phyloP scores from a whole-genome alignment of 2,888 invertebrate species.

The Pseudococcus viburni region DNA sequence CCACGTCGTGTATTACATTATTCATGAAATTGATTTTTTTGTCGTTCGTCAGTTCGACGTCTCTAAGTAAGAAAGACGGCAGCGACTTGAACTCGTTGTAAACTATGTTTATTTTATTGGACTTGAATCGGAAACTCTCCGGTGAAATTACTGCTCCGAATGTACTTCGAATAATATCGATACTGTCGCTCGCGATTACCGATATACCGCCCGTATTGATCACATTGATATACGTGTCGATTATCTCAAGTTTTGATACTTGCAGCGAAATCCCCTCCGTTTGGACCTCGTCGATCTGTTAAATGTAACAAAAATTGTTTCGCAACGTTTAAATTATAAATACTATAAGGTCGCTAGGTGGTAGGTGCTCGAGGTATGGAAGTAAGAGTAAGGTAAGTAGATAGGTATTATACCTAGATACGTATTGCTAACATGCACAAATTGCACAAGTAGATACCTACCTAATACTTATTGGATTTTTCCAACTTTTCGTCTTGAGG shows the following conservation, averaged over 20 bases:
- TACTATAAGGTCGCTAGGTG: too few species aligned
- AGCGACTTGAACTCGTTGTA: slow-evolving; percentile 64
- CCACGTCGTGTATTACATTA: slow-evolving; percentile 64
- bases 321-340: not conserved
- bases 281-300: slow-evolving; percentile 59
- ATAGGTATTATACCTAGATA: too few species aligned
- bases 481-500: too few species aligned
- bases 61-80: slow-evolving; percentile 27
- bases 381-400: too few species aligned
- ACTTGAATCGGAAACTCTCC: slow-evolving; percentile 43
- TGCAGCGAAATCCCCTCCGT: slow-evolving; percentile 15
- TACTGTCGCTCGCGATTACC: slow-evolving; percentile 45
- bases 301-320: not conserved
- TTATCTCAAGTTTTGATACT: slow-evolving; percentile 51
- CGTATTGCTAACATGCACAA: too few species aligned
- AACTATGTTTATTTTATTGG: slow-evolving; percentile 56
- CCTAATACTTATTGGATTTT: too few species aligned
- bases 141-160: slow-evolving; percentile 3
- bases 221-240: slow-evolving; percentile 10
- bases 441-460: too few species aligned
- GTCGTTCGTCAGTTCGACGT: slow-evolving; percentile 25
- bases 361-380: too few species aligned
- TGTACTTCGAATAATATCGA: slow-evolving; percentile 56
- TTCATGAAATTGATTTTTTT: slow-evolving; percentile 63
- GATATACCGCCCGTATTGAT: slow-evolving; percentile 37